Evolutionary conservation across 2,888 invertebrate genomes (phyloP).

Genomic region (Allygus modestus): DNA sequence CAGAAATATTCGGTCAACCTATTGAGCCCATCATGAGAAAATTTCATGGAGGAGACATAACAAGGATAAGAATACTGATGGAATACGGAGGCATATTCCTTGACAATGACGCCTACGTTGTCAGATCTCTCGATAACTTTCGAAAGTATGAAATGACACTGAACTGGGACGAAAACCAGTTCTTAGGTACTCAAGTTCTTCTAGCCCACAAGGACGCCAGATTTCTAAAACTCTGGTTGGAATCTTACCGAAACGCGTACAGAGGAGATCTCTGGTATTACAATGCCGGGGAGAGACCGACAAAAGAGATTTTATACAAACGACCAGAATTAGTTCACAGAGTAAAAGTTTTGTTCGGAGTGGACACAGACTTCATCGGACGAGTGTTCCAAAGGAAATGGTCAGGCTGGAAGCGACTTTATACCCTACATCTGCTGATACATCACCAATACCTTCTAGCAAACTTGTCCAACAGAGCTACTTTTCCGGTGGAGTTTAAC

Average conservation of each 20-base stretch:
- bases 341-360: slow-evolving; percentile 72
- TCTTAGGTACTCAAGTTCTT: slow-evolving; percentile 56
- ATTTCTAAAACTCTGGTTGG: slow-evolving; percentile 71
- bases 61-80: slow-evolving; percentile 58
- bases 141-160: slow-evolving; percentile 58
- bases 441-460: slow-evolving; percentile 70
- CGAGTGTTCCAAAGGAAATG: slow-evolving; percentile 69
- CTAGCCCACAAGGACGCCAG: slow-evolving; percentile 71
- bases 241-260: slow-evolving; percentile 70
- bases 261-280: slow-evolving; percentile 72
- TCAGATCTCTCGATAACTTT: slow-evolving; percentile 38
- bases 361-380: slow-evolving; percentile 71
- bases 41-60: slow-evolving; percentile 55
- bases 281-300: slow-evolving; percentile 74
- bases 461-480: slow-evolving; percentile 40
- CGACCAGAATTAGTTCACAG: slow-evolving; percentile 73
- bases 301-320: slow-evolving; percentile 71
- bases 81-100: slow-evolving; percentile 57
- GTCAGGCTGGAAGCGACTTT: slow-evolving; percentile 72
- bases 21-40: slow-evolving; percentile 7
- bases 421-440: slow-evolving; percentile 73
- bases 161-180: slow-evolving; percentile 60
- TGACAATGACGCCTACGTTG: slow-evolving; percentile 48
- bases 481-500: slow-evolving; percentile 62
- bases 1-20: slow-evolving; percentile 58